phyloP scores from a whole-genome alignment of 2,888 invertebrate genomes.

The Fabriciana adippe region DNA sequence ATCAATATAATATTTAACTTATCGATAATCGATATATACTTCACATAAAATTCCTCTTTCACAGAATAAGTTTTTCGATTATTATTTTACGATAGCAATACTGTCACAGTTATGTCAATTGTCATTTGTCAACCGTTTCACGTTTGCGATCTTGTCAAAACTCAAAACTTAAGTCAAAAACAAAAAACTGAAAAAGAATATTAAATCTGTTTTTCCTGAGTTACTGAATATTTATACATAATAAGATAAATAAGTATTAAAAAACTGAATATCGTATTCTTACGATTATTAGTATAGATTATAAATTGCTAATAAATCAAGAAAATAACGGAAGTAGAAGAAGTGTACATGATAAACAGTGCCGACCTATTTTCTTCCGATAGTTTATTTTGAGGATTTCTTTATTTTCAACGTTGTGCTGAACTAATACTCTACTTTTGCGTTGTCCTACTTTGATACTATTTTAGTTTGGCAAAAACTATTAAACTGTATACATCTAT shows the following conservation, averaged over 20 bases:
- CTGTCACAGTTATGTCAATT: background rate
- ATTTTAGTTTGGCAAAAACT: background rate
- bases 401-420: constrained; percentile 42
- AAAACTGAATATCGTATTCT: no score
- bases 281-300: background rate
- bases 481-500: background rate
- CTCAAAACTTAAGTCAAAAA: no score
- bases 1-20: background rate
- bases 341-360: constrained; percentile 39
- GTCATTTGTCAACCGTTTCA: background rate
- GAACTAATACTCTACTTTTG: constrained; percentile 39
- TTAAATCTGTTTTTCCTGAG: no score
- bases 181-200: no score
- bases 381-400: constrained; percentile 65
- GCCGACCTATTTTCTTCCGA: constrained; percentile 61
- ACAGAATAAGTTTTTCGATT: no score
- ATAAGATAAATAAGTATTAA: no score
- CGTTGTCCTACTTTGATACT: constrained; percentile 30
- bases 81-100: background rate
- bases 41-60: no score
- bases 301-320: background rate
- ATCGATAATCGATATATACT: no score
- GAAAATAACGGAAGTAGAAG: constrained; percentile 9
- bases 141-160: no score
- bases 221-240: no score